Conservation (phyloP, 2,797 vertebrate genomes). For the Enteromius anoplus region DNA sequence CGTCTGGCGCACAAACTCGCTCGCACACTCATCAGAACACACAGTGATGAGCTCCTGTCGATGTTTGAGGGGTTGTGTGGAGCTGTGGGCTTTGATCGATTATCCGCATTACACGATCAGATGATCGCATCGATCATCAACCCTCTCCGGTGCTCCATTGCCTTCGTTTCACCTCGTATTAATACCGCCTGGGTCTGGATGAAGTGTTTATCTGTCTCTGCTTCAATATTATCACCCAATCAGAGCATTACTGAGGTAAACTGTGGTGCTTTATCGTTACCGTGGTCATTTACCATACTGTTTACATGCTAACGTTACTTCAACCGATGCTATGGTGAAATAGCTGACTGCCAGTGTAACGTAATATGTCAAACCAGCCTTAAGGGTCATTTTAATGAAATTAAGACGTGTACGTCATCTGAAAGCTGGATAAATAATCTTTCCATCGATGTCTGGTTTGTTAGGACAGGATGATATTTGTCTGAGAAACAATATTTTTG, state of each 20-base stretch:
- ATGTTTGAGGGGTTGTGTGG: not conserved
- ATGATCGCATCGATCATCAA: not conserved
- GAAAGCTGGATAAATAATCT: too few relatives aligned
- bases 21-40: not conserved
- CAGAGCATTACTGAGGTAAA: not conserved
- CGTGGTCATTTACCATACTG: not conserved
- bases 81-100: not conserved
- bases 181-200: not conserved
- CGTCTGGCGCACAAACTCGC: not conserved
- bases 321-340: not conserved
- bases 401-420: too few relatives aligned
- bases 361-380: too few relatives aligned
- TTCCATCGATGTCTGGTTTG: too few relatives aligned
- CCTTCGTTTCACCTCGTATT: not conserved
- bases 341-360: not conserved
- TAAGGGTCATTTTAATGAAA: not conserved
- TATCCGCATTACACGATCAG: conserved; percentile 6
- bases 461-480: too few relatives aligned
- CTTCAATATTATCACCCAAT: not conserved
- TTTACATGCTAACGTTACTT: not conserved
- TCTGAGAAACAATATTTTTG: too few relatives aligned
- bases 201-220: not conserved
- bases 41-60: not conserved
- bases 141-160: too few relatives aligned
- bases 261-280: not conserved